phyloP scores from a whole-genome alignment of 1,140 invertebrate genomes.

The Magallana gigas region DNA sequence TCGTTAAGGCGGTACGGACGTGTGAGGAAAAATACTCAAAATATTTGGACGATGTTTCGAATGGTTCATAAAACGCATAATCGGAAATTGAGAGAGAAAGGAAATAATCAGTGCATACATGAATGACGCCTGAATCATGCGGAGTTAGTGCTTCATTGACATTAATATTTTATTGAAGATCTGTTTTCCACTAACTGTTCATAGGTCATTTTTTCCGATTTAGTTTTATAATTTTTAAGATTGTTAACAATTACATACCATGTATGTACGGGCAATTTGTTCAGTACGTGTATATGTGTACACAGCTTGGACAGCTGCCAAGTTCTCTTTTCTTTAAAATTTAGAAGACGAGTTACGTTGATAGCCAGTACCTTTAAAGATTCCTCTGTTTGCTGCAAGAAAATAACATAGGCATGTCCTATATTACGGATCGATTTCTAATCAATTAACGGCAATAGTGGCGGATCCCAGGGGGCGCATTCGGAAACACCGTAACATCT shows the following conservation, averaged over 20 bases:
- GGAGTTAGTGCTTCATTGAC: too few relatives aligned
- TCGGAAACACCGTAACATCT: too few relatives aligned
- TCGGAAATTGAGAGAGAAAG: neutral
- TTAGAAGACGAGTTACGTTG: neutral
- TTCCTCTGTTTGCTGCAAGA: neutral
- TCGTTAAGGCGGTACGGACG: constrained; percentile 65
- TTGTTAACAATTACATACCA: neutral
- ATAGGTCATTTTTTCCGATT: neutral
- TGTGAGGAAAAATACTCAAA: constrained; percentile 74
- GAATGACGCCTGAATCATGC: too few relatives aligned
- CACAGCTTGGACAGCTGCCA: constrained; percentile 4
- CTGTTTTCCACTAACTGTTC: neutral
- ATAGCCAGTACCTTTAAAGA: neutral
- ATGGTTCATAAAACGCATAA: neutral
- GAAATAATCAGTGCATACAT: too few relatives aligned
- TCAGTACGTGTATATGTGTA: neutral
- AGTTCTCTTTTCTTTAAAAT: neutral
- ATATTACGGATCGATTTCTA: too few relatives aligned
- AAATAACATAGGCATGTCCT: too few relatives aligned
- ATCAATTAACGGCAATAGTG: too few relatives aligned
- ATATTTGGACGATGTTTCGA: constrained; percentile 29
- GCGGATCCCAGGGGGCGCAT: too few relatives aligned
- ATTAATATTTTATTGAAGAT: too few relatives aligned
- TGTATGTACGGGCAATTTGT: too few relatives aligned
- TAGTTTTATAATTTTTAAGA: neutral